Evolutionary conservation across 30 jellyfish, hydroid and myxozoan species (phyloP).

Genomic region (Pseudorhiza aurosa): DNA sequence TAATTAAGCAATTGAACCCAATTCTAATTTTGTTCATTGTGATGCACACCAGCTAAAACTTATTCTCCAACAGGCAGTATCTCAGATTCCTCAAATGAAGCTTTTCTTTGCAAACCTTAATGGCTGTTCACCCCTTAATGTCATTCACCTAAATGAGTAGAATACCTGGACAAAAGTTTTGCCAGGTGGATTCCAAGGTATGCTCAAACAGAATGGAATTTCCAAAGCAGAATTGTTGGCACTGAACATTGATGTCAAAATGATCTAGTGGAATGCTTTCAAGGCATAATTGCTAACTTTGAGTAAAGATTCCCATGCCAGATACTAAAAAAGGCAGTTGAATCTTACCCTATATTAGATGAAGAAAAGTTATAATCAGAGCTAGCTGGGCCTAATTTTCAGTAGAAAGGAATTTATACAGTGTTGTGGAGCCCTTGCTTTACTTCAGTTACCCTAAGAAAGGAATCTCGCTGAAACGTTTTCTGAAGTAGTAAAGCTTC

Average conservation of each 20-base stretch:
- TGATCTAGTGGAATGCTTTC: slow-evolving; percentile 24
- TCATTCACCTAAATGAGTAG: slow-evolving; percentile 15
- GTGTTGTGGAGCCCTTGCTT: slow-evolving; percentile 35
- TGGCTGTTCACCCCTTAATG: slow-evolving; percentile 28
- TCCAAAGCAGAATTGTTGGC: slow-evolving; percentile 51
- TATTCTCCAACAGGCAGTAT: slow-evolving; percentile 42
- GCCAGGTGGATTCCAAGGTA: slow-evolving; percentile 28
- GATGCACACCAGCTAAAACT: slow-evolving; percentile 53
- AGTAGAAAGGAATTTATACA: slow-evolving; percentile 17
- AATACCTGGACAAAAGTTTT: slow-evolving; percentile 17
- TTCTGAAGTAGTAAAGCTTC: slow-evolving; percentile 19
- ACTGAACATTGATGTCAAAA: slow-evolving; percentile 17
- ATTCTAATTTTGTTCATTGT: slow-evolving; percentile 55
- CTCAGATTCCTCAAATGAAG: slow-evolving; percentile 4
- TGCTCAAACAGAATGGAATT: slow-evolving; percentile 56
- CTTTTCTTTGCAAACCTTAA: slow-evolving; percentile 37
- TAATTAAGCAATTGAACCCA: slow-evolving; percentile 15
- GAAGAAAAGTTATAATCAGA: slow-evolving; percentile 14
- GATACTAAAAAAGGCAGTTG: slow-evolving; percentile 6
- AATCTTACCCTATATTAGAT: slow-evolving; percentile 22
- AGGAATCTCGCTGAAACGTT: slow-evolving; percentile 18
- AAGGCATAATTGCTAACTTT: slow-evolving; percentile 18
- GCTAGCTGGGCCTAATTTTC: slow-evolving; percentile 3
- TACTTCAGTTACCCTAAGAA: slow-evolving; percentile 11
- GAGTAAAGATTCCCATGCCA: slow-evolving; percentile 11